Conservation (phyloP, 2,888 invertebrate genomes). For the Heliconius hortense region DNA sequence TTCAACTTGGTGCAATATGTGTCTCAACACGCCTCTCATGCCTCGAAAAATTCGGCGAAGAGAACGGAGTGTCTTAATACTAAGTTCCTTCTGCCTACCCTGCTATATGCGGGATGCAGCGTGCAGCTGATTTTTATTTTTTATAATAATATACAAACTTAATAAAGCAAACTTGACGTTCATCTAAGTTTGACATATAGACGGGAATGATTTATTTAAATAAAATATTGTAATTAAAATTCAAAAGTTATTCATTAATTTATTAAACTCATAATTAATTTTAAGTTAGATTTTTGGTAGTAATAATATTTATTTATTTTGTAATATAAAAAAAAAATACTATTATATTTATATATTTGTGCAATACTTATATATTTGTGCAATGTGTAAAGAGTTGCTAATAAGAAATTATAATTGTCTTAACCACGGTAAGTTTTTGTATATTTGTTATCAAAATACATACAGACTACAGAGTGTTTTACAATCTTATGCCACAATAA, state of each 20-base stretch:
- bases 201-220: background rate
- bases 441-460: background rate
- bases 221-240: slow-evolving; percentile 12
- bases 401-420: background rate
- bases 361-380: too few species aligned
- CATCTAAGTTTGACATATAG: background rate
- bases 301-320: background rate
- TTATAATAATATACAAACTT: background rate
- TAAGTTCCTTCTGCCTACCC: too few species aligned
- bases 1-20: too few species aligned
- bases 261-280: slow-evolving; percentile 59
- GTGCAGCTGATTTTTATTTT: too few species aligned
- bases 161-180: background rate
- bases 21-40: too few species aligned
- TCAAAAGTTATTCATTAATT: slow-evolving; percentile 54
- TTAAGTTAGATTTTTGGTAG: slow-evolving; percentile 56
- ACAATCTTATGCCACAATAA: background rate
- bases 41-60: too few species aligned
- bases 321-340: slow-evolving; percentile 11
- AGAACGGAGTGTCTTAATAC: too few species aligned
- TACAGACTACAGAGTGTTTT: background rate
- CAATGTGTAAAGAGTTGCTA: slow-evolving; percentile 5
- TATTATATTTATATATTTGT: too few species aligned
- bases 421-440: background rate
- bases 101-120: too few species aligned